Base-by-base conservation (phyloP, 2,797 vertebrate genomes). In the Thripadectes ignobilis region DNA sequence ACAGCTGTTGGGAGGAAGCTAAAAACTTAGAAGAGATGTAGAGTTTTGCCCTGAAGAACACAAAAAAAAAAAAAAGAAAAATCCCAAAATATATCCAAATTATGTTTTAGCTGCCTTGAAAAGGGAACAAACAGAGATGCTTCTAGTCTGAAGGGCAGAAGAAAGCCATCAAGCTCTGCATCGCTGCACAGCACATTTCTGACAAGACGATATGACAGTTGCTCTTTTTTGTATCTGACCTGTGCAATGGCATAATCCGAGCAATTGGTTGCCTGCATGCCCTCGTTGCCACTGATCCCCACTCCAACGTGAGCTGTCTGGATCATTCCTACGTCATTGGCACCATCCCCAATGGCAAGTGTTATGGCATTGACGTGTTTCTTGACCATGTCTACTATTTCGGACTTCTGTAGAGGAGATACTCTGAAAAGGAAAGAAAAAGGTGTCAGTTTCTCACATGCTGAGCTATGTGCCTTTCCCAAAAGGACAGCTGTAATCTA, bases 321-420 rank as follows among this genome's bases (percentile, higher is more conserved):
- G 97, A 99, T 99, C 99, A 99, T 99, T 77, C 99, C 99, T n/a
- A 99, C 99, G 0, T 99, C 99, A 4, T 99, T 99, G 68, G 99
- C 99, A 20, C 99, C 99, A 1, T 99, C 99, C n/a, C 99, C 99
- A 22, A 99, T 99, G 39, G 99, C 99, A 86, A 99, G 98, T 4
- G 99, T 99, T 98, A 99, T 99, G 97, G 99, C 99, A 95, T 99
- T 99, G 88, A 99, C 99, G 4, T 99, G 98, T 92, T 99, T 99
- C 98, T 99, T 99, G 96, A 99, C 99, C 98, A 99, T 99, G 46
- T 99, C 99, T 96, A 99, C 99, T 13, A 99, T 99, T 98, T 99
- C 99, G 2, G 99, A 99, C 98, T 99, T 99, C 98, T 99, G 99
- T 81, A 99, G 98, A 20, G 99, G 99, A 96, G 99, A 99, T 43